Conservation (phyloP, 2,888 invertebrate species). For the Odontocerum albicorne region DNA sequence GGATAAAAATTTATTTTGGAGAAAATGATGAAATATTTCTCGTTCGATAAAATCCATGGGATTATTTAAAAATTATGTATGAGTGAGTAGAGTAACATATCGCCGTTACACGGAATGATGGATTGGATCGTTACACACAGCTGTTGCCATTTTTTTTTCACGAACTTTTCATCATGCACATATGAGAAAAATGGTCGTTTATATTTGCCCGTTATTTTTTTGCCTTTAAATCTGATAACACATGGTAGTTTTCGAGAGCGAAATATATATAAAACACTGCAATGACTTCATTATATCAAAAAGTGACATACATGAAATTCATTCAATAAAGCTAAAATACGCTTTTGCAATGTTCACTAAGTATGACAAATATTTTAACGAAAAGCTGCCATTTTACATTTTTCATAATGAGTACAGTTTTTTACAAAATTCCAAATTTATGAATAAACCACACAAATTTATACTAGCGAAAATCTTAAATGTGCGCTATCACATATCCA, state of each 20-base stretch:
- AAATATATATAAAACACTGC: conserved; percentile 6
- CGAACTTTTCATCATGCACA: conserved; percentile 27
- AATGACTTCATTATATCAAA: background rate
- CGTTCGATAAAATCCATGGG: conserved; percentile 27
- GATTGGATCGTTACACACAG: conserved; percentile 33
- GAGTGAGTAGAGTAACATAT: conserved; percentile 32
- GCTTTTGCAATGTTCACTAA: too few species aligned
- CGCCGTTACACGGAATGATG: conserved; percentile 26
- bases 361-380: too few species aligned
- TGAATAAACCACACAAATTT: too few species aligned
- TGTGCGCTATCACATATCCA: too few species aligned
- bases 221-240: conserved; percentile 8
- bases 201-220: conserved; percentile 19
- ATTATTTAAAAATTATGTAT: conserved; percentile 29
- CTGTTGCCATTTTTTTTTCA: conserved; percentile 33
- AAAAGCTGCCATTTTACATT: too few species aligned
- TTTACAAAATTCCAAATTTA: too few species aligned
- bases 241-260: background rate
- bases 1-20: too few species aligned
- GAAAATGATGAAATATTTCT: too few species aligned
- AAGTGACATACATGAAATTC: too few species aligned
- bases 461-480: too few species aligned
- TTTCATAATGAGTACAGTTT: too few species aligned
- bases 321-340: too few species aligned
- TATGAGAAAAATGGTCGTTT: conserved; percentile 18